Evolutionary conservation across 1,140 invertebrate species (phyloP).

Genomic region (Eulimnadia texana): DNA sequence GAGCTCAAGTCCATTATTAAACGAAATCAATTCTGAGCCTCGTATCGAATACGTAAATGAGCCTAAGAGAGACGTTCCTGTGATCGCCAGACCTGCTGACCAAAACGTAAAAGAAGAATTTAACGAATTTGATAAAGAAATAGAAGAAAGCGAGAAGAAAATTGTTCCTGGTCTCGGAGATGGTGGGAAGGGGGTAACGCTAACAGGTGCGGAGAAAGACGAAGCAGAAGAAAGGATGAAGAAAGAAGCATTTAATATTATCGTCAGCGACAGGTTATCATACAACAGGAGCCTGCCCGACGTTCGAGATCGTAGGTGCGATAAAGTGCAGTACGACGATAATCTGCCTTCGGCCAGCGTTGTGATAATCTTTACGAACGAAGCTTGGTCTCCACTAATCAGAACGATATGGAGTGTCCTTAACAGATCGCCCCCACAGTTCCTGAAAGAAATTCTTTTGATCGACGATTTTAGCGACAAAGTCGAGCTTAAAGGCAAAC

Average conservation of each 20-base stretch:
- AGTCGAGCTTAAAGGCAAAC: slow-evolving; percentile 45
- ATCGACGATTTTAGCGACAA: slow-evolving; percentile 77
- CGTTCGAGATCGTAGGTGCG: slow-evolving; percentile 52
- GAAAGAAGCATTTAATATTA: slow-evolving; percentile 77
- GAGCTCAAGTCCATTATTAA: background rate
- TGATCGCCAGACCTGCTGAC: background rate
- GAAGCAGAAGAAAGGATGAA: slow-evolving; percentile 51
- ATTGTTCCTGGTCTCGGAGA: slow-evolving; percentile 50
- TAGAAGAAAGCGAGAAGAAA: slow-evolving; percentile 32
- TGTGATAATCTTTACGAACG: slow-evolving; percentile 79
- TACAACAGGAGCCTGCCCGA: slow-evolving; percentile 66
- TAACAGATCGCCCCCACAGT: slow-evolving; percentile 50
- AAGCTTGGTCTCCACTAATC: slow-evolving; percentile 68
- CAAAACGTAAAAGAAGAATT: background rate
- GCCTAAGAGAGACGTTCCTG: background rate
- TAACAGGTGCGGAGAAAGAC: slow-evolving; percentile 33
- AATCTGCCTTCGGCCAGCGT: slow-evolving; percentile 44
- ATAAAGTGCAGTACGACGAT: slow-evolving; percentile 35
- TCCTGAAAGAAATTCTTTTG: slow-evolving; percentile 68
- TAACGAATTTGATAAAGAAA: slow-evolving; percentile 26
- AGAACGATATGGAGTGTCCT: slow-evolving; percentile 74
- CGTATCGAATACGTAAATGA: no score
- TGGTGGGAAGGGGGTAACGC: slow-evolving; percentile 44
- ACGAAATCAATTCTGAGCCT: no score
- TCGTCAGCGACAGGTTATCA: slow-evolving; percentile 76